Percentiles rank a stretch among this genome's conserved stretches.
Evolutionary conservation across 2,888 invertebrate species (phyloP).

Genomic region (Tyria jacobaeae): DNA sequence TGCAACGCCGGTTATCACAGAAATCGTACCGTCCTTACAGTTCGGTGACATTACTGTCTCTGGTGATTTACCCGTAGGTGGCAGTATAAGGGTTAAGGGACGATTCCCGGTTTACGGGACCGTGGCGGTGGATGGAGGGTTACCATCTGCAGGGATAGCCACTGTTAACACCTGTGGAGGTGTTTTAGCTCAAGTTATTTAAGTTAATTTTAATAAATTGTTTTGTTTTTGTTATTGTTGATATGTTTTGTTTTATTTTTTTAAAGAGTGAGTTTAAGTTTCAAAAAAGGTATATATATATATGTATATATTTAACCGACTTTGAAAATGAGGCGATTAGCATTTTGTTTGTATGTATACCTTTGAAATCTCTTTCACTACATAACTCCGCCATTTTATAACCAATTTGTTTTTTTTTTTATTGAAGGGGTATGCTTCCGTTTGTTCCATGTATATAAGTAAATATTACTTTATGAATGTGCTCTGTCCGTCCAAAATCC

Average conservation of each 20-base stretch:
- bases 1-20: conserved; percentile 66
- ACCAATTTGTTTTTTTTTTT: too few relatives aligned
- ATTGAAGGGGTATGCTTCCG: too few relatives aligned
- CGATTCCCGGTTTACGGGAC: conserved; percentile 76
- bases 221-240: conserved; percentile 19
- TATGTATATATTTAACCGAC: background rate
- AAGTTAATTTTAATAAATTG: conserved; percentile 33
- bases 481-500: too few relatives aligned
- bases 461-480: too few relatives aligned
- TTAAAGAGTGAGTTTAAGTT: background rate
- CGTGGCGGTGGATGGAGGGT: conserved; percentile 67
- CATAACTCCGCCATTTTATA: too few relatives aligned
- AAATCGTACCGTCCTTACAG: conserved; percentile 68
- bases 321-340: too few relatives aligned
- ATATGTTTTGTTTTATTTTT: conserved; percentile 2
- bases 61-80: conserved; percentile 72
- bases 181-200: conserved; percentile 38
- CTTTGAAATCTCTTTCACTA: too few relatives aligned
- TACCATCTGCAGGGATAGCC: conserved; percentile 70
- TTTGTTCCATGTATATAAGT: too few relatives aligned
- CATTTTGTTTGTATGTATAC: too few relatives aligned
- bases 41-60: conserved; percentile 70
- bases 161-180: conserved; percentile 63
- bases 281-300: too few relatives aligned
- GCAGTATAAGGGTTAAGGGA: conserved; percentile 71